Percentiles rank a stretch among this genome's conserved stretches.
phyloP scores from a whole-genome alignment of 53 echinoderm and acorn worm species.

The Holothuria leucospilota region DNA sequence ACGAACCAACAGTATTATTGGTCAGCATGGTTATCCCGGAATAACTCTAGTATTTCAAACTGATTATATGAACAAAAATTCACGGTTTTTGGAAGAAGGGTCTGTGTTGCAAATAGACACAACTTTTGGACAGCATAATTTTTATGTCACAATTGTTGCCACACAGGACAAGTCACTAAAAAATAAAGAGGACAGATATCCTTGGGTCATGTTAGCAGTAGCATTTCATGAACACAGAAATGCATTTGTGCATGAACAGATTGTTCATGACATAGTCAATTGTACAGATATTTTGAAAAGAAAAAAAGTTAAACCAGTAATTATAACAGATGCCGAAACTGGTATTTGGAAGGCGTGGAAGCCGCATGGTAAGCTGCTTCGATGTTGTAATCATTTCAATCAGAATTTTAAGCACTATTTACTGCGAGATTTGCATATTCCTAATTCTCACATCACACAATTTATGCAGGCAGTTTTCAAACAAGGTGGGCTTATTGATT shows the following conservation, averaged over 20 bases:
- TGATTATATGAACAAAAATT: slow-evolving; percentile 40
- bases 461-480: slow-evolving; percentile 43
- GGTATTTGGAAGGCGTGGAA: slow-evolving; percentile 58
- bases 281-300: slow-evolving; percentile 39
- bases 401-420: slow-evolving; percentile 57
- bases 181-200: slow-evolving; percentile 26
- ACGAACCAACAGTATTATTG: slow-evolving; percentile 31
- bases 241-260: slow-evolving; percentile 52
- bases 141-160: slow-evolving; percentile 41
- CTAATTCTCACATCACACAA: slow-evolving; percentile 41
- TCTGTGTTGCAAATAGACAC: slow-evolving; percentile 51
- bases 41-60: slow-evolving; percentile 56
- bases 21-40: slow-evolving; percentile 49
- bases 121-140: slow-evolving; percentile 57
- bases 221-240: slow-evolving; percentile 50
- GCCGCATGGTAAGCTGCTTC: slow-evolving; percentile 49
- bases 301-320: slow-evolving; percentile 38
- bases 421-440: slow-evolving; percentile 45
- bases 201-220: slow-evolving; percentile 57
- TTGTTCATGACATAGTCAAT: slow-evolving; percentile 49
- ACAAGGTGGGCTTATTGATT: slow-evolving; percentile 49
- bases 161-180: slow-evolving; percentile 30
- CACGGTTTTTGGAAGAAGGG: slow-evolving; percentile 39
- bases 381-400: slow-evolving; percentile 56
- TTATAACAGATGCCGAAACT: slow-evolving; percentile 56